Evolutionary conservation across 2,113 vertebrate species (phyloP).

Genomic region (Lutjanus erythropterus): DNA sequence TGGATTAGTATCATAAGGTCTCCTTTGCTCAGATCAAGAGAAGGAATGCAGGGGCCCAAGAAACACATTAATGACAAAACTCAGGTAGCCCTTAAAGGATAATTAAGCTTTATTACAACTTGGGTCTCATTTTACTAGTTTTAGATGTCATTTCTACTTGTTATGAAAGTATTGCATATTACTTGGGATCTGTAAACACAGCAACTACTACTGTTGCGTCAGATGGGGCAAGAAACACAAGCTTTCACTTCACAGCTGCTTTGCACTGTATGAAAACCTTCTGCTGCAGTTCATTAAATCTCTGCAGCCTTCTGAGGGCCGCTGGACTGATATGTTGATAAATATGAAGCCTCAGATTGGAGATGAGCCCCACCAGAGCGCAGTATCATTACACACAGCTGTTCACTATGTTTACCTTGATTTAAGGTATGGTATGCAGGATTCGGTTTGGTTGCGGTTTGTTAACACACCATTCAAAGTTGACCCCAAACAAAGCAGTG

Average conservation of each 20-base stretch:
- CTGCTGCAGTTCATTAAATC: neutral
- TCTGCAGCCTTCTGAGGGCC: neutral
- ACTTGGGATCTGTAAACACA: neutral
- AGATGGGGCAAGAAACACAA: neutral
- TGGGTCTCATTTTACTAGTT: conserved; percentile 2
- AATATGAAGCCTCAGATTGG: neutral
- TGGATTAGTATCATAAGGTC: conserved; percentile 75
- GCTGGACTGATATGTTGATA: neutral
- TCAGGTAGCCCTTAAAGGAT: neutral
- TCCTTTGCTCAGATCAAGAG: conserved; percentile 46
- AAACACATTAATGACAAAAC: conserved; percentile 19
- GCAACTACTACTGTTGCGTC: neutral
- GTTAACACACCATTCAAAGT: too few species aligned
- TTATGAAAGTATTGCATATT: neutral
- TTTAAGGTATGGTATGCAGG: too few species aligned
- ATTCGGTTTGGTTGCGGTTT: too few species aligned
- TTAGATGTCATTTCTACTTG: neutral
- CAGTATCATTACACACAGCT: neutral
- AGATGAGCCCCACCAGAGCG: neutral
- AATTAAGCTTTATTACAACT: conserved; percentile 5
- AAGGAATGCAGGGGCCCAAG: conserved; percentile 45
- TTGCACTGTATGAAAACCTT: neutral
- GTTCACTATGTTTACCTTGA: neutral
- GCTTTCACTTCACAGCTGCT: neutral
- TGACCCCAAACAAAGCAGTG: too few species aligned